A percentile compares a stretch with the other conserved stretches of the same genome.
These are phyloP conservation scores for Apomyelois bistriatella DNA, from an alignment of 2,888 invertebrate species.

Conservation along the genomic window DNA sequence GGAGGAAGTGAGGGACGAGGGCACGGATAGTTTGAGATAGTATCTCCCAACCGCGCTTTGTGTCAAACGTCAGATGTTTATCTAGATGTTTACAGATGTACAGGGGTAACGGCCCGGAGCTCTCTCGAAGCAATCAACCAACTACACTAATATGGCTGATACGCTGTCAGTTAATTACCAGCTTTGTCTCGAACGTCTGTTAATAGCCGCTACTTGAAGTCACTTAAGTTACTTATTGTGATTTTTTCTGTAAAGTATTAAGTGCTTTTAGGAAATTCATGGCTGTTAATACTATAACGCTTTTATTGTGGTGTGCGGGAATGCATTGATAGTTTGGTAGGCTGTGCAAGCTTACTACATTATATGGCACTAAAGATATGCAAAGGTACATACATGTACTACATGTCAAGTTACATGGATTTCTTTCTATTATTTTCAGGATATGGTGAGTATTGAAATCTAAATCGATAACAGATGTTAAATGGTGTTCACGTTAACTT, in stretches of 20 bases:
- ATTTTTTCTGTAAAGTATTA: constrained; percentile 12
- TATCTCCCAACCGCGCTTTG: constrained; percentile 77
- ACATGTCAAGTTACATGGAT: too few relatives aligned
- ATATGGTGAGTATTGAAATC: too few relatives aligned
- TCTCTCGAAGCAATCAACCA: constrained; percentile 65
- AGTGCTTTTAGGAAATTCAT: constrained; percentile 4
- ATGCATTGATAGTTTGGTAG: not conserved
- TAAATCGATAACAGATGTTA: too few relatives aligned
- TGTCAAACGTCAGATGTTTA: constrained; percentile 79
- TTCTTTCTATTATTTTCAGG: too few relatives aligned
- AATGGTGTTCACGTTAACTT: too few relatives aligned
- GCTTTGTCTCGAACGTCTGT: constrained; percentile 40
- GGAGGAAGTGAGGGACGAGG: constrained; percentile 54
- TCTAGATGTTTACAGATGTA: constrained; percentile 79
- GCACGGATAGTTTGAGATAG: constrained; percentile 69
- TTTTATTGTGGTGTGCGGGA: not conserved
- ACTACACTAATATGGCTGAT: constrained; percentile 59
- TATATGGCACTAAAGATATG: not conserved
- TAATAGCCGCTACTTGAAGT: constrained; percentile 32
- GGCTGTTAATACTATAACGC: not conserved
- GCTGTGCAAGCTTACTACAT: not conserved
- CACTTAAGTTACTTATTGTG: constrained; percentile 21
- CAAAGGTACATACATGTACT: too few relatives aligned
- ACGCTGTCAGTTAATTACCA: constrained; percentile 65
- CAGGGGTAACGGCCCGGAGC: constrained; percentile 68